These are phyloP conservation scores for Gobio occitaniae DNA, from an alignment of 2,797 vertebrate genomes.

Conservation along the genomic window DNA sequence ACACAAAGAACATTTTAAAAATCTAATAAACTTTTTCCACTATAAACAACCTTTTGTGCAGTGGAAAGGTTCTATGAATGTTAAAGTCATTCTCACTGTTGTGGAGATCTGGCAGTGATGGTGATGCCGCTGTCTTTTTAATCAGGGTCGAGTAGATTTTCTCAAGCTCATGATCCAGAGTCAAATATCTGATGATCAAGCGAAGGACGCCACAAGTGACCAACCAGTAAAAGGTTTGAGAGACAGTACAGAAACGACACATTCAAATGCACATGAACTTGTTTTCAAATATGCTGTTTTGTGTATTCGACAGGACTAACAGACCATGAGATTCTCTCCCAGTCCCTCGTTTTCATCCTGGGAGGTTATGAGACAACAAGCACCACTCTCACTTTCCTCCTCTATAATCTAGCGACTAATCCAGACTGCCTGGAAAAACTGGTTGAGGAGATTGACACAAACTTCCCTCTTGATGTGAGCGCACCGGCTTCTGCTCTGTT, in stretches of 20 bases:
- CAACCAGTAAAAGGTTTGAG: conserved; percentile 57
- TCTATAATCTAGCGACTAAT: conserved; percentile 79
- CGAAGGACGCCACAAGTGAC: conserved; percentile 58
- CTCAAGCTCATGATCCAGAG: conserved; percentile 86
- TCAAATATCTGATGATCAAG: conserved; percentile 66
- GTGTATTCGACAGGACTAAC: conserved; percentile 75
- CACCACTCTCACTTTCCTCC: conserved; percentile 74
- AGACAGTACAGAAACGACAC: not conserved
- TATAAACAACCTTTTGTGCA: no score
- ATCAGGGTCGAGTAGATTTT: conserved; percentile 80
- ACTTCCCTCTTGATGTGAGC: conserved; percentile 79
- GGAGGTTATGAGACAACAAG: conserved; percentile 85
- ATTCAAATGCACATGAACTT: not conserved
- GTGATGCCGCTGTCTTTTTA: not conserved
- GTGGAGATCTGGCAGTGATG: not conserved
- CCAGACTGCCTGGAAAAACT: conserved; percentile 77
- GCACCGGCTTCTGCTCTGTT: not conserved
- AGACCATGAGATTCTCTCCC: conserved; percentile 85
- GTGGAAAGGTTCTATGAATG: no score
- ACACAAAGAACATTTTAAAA: not conserved
- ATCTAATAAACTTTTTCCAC: no score
- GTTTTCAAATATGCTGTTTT: not conserved
- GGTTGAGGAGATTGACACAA: conserved; percentile 76
- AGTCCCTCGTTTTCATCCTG: conserved; percentile 81
- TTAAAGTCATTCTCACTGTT: not conserved